Percentiles rank a stretch among this genome's conserved stretches.
phyloP scores from a whole-genome alignment of 2,797 vertebrate genomes.

The Knipowitschia caucasica region DNA sequence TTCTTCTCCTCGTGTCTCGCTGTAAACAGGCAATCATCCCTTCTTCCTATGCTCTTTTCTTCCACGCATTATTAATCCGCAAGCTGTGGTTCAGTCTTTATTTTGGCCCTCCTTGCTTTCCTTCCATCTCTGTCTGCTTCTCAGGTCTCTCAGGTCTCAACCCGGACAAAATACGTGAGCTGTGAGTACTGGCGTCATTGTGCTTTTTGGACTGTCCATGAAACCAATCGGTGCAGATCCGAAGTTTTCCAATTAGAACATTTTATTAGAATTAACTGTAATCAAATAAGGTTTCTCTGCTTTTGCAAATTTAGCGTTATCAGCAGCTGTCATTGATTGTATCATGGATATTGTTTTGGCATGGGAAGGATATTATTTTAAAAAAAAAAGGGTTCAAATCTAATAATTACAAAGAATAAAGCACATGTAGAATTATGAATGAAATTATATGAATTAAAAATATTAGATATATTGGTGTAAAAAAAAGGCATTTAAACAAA shows the following conservation, averaged over 20 bases:
- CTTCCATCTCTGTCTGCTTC: constrained; percentile 57
- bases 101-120: constrained; percentile 21
- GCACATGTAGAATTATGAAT: constrained; percentile 12
- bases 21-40: constrained; percentile 22
- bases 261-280: too few species aligned
- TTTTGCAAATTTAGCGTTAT: constrained; percentile 20
- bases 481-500: constrained; percentile 19
- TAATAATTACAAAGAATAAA: constrained; percentile 10
- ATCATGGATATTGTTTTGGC: constrained; percentile 6
- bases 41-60: constrained; percentile 30
- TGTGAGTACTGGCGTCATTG: constrained; percentile 52
- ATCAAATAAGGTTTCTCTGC: too few species aligned
- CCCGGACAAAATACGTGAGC: constrained; percentile 57
- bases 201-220: constrained; percentile 38
- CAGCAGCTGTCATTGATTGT: constrained; percentile 14
- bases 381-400: background rate
- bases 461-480: constrained; percentile 11
- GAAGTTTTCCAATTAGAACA: too few species aligned
- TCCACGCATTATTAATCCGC: constrained; percentile 33
- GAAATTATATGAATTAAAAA: constrained; percentile 27
- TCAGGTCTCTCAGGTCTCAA: constrained; percentile 55
- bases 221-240: constrained; percentile 2
- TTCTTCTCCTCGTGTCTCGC: constrained; percentile 19
- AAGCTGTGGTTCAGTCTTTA: constrained; percentile 12
- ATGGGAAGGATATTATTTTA: background rate